These are phyloP conservation scores for Euglossa dilemma DNA, from an alignment of 1,140 invertebrate species.

Conservation along the genomic window DNA sequence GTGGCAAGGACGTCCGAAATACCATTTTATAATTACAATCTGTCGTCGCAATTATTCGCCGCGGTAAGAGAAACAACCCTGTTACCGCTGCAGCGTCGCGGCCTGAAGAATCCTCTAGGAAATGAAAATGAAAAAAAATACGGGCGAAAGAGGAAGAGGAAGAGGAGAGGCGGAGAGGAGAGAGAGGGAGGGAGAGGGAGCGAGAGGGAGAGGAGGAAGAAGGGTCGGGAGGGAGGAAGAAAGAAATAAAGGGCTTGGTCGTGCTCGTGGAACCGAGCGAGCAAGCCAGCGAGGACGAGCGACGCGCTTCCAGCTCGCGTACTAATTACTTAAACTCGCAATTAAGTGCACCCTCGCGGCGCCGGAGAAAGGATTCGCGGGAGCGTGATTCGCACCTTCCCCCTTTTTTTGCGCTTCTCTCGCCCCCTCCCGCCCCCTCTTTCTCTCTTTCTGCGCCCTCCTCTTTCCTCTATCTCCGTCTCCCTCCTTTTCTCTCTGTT, in stretches of 20 bases:
- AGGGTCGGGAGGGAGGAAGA: conserved; percentile 1
- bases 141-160: neutral
- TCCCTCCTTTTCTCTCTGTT: conserved; percentile 24
- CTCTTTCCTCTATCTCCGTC: conserved; percentile 33
- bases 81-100: conserved; percentile 23
- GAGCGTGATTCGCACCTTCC: conserved; percentile 77
- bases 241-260: conserved; percentile 33
- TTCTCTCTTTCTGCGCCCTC: conserved; percentile 60
- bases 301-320: conserved; percentile 62
- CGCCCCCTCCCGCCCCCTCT: neutral
- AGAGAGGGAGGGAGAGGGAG: neutral
- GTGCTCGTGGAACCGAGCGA: conserved; percentile 47
- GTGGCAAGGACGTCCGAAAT: conserved; percentile 52
- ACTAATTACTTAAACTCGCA: conserved; percentile 76
- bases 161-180: neutral
- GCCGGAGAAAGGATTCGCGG: conserved; percentile 72
- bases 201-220: conserved; percentile 4
- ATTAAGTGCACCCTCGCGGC: conserved; percentile 69
- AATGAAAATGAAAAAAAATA: conserved; percentile 9
- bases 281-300: conserved; percentile 55
- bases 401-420: conserved; percentile 52
- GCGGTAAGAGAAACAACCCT: conserved; percentile 42
- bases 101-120: conserved; percentile 47
- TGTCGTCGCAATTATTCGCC: conserved; percentile 49
- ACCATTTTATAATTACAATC: conserved; percentile 51